Percentiles rank a stretch among this genome's conserved stretches.
Evolutionary conservation across 2,888 invertebrate species (phyloP).

Genomic region (Gasteruption jaculator): DNA sequence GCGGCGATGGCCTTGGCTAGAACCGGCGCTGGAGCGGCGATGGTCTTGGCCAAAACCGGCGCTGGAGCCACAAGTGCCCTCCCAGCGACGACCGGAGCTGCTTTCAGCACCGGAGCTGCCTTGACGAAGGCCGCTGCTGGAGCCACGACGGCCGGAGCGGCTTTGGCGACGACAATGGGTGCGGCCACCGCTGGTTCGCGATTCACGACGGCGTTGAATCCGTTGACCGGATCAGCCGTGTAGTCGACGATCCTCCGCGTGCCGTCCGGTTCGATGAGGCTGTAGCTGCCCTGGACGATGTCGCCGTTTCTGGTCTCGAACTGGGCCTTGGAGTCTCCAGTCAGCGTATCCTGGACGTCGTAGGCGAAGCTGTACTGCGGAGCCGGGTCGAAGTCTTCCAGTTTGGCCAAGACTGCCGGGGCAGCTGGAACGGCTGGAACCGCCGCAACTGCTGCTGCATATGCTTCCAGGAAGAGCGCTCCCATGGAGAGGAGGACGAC

Average conservation of each 20-base stretch:
- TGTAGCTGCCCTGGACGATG: slow-evolving; percentile 39
- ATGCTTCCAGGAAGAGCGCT: no score
- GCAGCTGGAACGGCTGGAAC: slow-evolving; percentile 21
- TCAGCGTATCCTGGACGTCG: slow-evolving; percentile 25
- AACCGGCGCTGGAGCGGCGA: slow-evolving; percentile 9
- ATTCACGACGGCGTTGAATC: slow-evolving; percentile 45
- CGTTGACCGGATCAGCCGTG: slow-evolving; percentile 31
- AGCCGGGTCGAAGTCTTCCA: slow-evolving; percentile 25
- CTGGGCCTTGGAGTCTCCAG: slow-evolving; percentile 28
- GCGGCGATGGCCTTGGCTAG: slow-evolving; percentile 48
- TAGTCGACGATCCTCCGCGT: slow-evolving; percentile 36
- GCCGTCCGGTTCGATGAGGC: slow-evolving; percentile 38
- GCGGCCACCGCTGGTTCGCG: slow-evolving; percentile 34
- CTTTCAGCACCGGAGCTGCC: no score
- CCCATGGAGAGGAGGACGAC: slow-evolving; percentile 18
- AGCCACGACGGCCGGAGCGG: slow-evolving; percentile 31
- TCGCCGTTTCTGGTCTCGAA: slow-evolving; percentile 34
- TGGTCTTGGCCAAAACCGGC: slow-evolving; percentile 14
- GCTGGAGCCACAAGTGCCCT: slow-evolving; percentile 17
- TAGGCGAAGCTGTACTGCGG: slow-evolving; percentile 31
- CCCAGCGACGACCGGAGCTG: slow-evolving; percentile 43
- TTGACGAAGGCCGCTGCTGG: no score
- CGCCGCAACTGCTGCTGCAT: slow-evolving; percentile 19
- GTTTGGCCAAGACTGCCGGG: slow-evolving; percentile 24
- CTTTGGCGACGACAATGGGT: slow-evolving; percentile 27